Base-by-base conservation (phyloP, 2,888 invertebrate species). In the Drosophila helvetica region DNA sequence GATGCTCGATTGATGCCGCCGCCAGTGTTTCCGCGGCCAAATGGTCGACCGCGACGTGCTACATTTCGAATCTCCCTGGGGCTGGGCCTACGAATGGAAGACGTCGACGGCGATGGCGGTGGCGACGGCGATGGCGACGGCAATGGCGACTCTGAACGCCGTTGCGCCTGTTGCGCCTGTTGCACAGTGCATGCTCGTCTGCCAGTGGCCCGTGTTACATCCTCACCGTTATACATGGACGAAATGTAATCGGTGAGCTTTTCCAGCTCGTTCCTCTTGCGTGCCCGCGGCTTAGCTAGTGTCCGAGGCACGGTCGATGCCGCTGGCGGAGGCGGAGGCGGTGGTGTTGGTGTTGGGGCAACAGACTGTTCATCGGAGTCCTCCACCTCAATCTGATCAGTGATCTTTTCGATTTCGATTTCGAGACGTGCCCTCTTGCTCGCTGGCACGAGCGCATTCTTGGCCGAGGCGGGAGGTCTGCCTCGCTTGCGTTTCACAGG, bases 181-280 rank as follows among this genome's bases (percentile, higher is more conserved):
- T 19, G 55, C 19, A 58, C 42, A 1, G 94, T 92, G 67, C 94
- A 95, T 90, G 93, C 93, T 9, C 95, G 90, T 71, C 93, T 92
- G 1, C 94, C 94, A 0, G 93, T 94, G 1, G 94, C 94, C 1
- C 93, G 93, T 27, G 95, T 90, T 1, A 95, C 94, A 1, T 91
- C 92, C 54, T 94, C 93, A 54, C 94, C 92, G 51, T 94, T 94
- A 73, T 94, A 94, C 94, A 94, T 95, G 51, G 94, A 94, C 18
- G 94, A 93, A 55, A 95, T 94, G 75, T 95, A 95, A 47, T 94
- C 94, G 75, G 95, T 95, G 0, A 95, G 89, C 79, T 93, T 93
- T 69, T 95, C 95, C 38, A 95, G 80, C 72, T 95, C 94, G 65
- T 74, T 89, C 5, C 88, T 94, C 47, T 74, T 77, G 0, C 80